Evolutionary conservation across 1,140 invertebrate genomes (phyloP), one percentile per base, ranked within the genome.

Genomic region (Araneus ventricosus): DNA sequence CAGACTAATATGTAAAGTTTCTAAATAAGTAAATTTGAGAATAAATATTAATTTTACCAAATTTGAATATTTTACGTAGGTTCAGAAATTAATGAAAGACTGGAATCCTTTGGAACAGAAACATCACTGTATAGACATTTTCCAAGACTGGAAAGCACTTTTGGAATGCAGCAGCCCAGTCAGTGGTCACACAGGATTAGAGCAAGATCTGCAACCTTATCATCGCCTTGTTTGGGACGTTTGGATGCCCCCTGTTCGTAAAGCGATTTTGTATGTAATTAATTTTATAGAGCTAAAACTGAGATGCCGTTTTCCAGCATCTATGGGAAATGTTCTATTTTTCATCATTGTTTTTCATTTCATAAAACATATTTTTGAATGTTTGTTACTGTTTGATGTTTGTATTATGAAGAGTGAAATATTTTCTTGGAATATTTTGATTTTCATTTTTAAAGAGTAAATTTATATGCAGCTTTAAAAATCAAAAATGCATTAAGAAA

Each of bases 201-300:
- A 86, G 41, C 41, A 52, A 39, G 79, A 94, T 84, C 97, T 97
- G 95, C 97, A 97, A 95, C 97, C 97, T 1, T 98, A 98, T 95
- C 97, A 98, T 95, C 96, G 96, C 80, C 95, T 99, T 6, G 96
- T 99, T 88, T 99, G 98, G 98, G 97, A 98, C 93, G 97, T 97
- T 1, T 98, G 98, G 97, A 97, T 99, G 96, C 98, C 98, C 52
- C 96, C 96, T 90, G 96, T 98, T 89, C 96, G 98, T 94, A 96
- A 96, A 93, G 96, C 97, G 59, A 96, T 97, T 94, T 96, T 96
- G 96, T 97, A 96, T 96, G 96, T 96, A 67, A 34, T 90, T 90
- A 90, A 86, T 41, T 45, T 86, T 92, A 88, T 90, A 80, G 41
- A 90, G 27, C 39, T 87, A 24, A 70, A 67, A 88, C 24, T 70